A percentile compares a stretch with the other conserved stretches of the same genome.
These are phyloP conservation scores for Cirrhinus molitorella DNA, from an alignment of 2,797 vertebrate genomes.

Conservation along the genomic window DNA sequence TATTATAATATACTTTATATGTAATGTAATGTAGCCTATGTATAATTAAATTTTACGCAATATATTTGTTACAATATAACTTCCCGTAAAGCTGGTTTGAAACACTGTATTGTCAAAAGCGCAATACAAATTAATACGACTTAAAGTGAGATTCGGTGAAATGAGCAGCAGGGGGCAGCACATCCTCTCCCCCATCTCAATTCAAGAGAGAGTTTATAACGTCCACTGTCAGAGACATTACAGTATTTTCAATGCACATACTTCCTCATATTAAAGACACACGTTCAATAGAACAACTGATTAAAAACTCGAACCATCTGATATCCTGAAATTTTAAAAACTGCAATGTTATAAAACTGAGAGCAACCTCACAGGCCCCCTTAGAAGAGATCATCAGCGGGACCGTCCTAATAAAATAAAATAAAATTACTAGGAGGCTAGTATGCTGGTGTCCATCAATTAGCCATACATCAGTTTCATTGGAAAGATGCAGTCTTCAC, in stretches of 20 bases:
- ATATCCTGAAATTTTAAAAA: not conserved
- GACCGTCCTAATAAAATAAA: too few relatives aligned
- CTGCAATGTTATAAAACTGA: not conserved
- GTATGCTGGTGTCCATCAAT: not conserved
- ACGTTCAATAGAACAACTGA: not conserved
- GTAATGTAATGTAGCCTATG: not conserved
- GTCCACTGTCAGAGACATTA: not conserved
- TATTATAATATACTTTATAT: not conserved
- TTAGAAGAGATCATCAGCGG: too few relatives aligned
- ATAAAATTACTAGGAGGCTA: not conserved
- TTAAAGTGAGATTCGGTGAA: conserved; percentile 64
- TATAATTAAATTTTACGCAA: not conserved
- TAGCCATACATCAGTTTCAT: not conserved
- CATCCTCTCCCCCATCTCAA: not conserved
- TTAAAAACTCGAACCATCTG: not conserved
- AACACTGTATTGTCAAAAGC: not conserved
- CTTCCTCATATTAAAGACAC: not conserved
- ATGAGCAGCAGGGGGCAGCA: conserved; percentile 82
- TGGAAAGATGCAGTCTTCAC: not conserved
- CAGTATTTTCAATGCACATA: not conserved
- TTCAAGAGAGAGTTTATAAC: not conserved
- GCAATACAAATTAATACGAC: conserved; percentile 15
- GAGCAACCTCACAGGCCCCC: not conserved
- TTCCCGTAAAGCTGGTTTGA: not conserved
- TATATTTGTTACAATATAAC: not conserved